Evolutionary conservation across 2,888 invertebrate species (phyloP).

Genomic region (Thelaira solivaga): DNA sequence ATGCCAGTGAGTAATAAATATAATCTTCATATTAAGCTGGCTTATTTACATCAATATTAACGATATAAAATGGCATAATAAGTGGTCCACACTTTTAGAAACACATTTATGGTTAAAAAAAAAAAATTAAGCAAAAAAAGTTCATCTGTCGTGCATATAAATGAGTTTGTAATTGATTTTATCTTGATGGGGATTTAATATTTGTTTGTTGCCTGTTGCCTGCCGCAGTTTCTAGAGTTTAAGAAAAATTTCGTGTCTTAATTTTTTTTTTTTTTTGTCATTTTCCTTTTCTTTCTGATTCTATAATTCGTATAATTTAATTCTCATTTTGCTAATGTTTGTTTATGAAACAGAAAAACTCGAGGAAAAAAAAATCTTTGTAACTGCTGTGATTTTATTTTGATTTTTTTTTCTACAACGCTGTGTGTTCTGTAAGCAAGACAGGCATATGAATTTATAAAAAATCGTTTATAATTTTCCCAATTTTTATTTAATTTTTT

Average conservation of each 20-base stretch:
- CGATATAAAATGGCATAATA: too few relatives aligned
- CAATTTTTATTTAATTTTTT: not conserved
- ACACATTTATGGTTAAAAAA: not conserved
- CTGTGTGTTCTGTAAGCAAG: too few relatives aligned
- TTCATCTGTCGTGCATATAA: not conserved
- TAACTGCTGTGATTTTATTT: not conserved
- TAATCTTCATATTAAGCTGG: too few relatives aligned
- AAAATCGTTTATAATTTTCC: too few relatives aligned
- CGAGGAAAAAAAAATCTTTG: not conserved
- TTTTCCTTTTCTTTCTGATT: not conserved
- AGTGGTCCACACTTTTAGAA: not conserved
- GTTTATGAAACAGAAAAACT: not conserved
- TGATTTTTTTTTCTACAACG: too few relatives aligned
- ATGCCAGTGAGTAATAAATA: too few relatives aligned
- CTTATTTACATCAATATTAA: too few relatives aligned
- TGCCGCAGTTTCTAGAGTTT: not conserved
- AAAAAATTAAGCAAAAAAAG: too few relatives aligned
- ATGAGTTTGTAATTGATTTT: conserved; percentile 37
- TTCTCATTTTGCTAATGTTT: not conserved
- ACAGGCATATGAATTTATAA: too few relatives aligned
- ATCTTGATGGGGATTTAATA: not conserved
- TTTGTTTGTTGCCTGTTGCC: not conserved
- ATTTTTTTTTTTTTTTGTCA: not conserved
- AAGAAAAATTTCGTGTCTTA: too few relatives aligned
- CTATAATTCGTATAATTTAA: not conserved